These are phyloP conservation scores for Galleria mellonella DNA, from an alignment of 1,140 invertebrate species.

Conservation along the genomic window DNA sequence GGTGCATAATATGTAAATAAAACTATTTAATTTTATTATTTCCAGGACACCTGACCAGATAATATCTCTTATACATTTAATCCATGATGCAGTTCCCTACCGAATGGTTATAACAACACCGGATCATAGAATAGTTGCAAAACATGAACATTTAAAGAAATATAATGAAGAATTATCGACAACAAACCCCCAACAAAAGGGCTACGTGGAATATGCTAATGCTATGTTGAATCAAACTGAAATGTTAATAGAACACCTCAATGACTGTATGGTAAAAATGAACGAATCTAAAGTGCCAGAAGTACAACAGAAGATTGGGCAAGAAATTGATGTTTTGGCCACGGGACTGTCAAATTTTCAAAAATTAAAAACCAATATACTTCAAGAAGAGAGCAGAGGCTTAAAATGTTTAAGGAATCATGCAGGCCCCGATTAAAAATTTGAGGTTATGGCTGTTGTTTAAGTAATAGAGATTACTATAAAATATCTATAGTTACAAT, in stretches of 20 bases:
- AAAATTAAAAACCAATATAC: conserved; percentile 33
- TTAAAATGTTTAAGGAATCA: conserved; percentile 1
- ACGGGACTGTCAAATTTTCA: conserved; percentile 19
- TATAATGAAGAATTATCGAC: conserved; percentile 21
- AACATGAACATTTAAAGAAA: conserved; percentile 10
- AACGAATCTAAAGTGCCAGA: conserved; percentile 21
- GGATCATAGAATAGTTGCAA: conserved; percentile 24
- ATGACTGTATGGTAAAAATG: conserved; percentile 44
- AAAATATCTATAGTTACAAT: no score
- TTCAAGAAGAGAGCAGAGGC: conserved; percentile 20
- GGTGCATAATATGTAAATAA: no score
- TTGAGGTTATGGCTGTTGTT: no score
- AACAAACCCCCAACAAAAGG: conserved; percentile 1
- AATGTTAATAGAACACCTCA: conserved; percentile 35
- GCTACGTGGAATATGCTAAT: conserved; percentile 17
- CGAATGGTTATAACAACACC: conserved; percentile 39
- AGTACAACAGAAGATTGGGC: conserved; percentile 25
- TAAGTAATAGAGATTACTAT: no score
- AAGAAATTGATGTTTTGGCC: conserved; percentile 39
- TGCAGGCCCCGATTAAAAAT: no score
- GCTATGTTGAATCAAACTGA: conserved; percentile 31
- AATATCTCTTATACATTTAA: conserved; percentile 34
- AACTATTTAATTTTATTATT: conserved; percentile 6
- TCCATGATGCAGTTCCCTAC: conserved; percentile 38
- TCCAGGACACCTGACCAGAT: conserved; percentile 42